Conservation (phyloP, 2,888 invertebrate species). For the Archips crataeganus region DNA sequence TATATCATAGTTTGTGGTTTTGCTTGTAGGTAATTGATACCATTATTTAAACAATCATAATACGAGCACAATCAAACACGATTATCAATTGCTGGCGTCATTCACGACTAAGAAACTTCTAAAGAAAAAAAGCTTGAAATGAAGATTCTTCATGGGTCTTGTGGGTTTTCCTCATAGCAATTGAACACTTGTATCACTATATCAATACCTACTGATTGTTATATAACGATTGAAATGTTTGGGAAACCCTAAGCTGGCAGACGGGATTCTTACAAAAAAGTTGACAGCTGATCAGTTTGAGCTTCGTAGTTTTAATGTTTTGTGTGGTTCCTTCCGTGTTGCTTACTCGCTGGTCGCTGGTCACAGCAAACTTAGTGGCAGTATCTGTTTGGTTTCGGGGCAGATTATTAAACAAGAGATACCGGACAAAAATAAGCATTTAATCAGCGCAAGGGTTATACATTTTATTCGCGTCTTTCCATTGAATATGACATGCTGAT, state of each 20-base stretch:
- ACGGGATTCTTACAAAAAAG: neutral
- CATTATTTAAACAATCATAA: neutral
- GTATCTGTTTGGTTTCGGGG: no score
- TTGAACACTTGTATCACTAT: conserved; percentile 4
- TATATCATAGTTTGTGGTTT: neutral
- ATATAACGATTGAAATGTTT: neutral
- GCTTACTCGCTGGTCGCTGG: no score
- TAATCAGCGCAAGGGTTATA: no score
- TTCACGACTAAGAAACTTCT: conserved; percentile 9
- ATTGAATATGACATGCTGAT: no score
- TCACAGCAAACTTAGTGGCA: no score
- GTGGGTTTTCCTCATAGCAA: conserved; percentile 26
- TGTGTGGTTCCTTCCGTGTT: no score
- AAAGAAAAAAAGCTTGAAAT: neutral
- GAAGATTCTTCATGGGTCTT: neutral
- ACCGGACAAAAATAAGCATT: no score
- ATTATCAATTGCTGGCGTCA: neutral
- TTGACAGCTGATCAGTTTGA: neutral
- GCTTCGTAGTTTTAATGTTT: no score
- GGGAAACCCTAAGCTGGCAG: neutral
- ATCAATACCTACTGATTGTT: neutral
- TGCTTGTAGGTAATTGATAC: neutral
- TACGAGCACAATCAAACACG: neutral
- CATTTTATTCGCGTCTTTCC: no score
- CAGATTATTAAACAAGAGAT: no score